phyloP scores from a whole-genome alignment of 2,888 invertebrate genomes.

The Cataglyphis cursor region DNA sequence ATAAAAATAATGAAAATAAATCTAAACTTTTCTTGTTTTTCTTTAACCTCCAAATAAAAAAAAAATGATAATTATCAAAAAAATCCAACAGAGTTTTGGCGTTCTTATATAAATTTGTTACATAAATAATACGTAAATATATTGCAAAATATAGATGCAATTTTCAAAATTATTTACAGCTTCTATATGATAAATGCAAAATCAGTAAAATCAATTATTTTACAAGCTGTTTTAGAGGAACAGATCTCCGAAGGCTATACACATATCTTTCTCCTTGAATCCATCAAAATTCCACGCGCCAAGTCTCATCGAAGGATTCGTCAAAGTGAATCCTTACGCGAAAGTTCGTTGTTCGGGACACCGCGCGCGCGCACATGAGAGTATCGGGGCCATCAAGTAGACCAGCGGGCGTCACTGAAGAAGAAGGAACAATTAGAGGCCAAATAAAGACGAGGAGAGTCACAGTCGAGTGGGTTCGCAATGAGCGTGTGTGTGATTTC shows the following conservation, averaged over 20 bases:
- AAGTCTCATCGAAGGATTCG: conserved; percentile 45
- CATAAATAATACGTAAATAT: not conserved
- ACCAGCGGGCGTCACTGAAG: conserved; percentile 73
- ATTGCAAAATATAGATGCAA: not conserved
- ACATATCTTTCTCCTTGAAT: conserved; percentile 24
- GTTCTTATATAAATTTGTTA: not conserved
- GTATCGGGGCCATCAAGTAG: conserved; percentile 58
- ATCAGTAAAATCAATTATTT: not conserved
- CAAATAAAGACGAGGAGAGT: conserved; percentile 80
- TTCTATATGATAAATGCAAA: conserved; percentile 2
- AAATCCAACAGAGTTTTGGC: not conserved
- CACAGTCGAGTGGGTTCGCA: conserved; percentile 85
- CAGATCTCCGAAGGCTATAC: not conserved
- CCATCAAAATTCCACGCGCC: conserved; percentile 52
- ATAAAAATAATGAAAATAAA: not conserved
- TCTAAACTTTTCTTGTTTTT: not conserved
- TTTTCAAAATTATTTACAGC: not conserved
- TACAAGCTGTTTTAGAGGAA: not conserved
- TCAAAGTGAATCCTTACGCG: conserved; percentile 38
- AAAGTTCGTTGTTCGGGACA: conserved; percentile 61
- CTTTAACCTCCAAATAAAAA: not conserved
- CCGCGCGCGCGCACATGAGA: not conserved
- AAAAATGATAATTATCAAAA: not conserved
- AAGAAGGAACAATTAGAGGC: conserved; percentile 83
- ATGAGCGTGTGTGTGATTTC: conserved; percentile 85